phyloP scores from a whole-genome alignment of 2,888 invertebrate species.

The Microctonus hyperodae region DNA sequence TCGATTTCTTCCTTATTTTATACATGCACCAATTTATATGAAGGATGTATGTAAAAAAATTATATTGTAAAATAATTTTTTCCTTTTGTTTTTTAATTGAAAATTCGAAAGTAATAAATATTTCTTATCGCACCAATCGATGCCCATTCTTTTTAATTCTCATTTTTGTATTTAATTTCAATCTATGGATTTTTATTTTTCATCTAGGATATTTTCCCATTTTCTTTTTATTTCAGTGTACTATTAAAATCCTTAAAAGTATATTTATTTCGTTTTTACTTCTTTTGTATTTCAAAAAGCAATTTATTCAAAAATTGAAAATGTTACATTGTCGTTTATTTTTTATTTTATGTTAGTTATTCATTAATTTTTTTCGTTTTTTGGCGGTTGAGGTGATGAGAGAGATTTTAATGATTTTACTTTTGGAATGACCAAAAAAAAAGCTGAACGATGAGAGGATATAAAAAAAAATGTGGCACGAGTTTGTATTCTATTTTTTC shows the following conservation, averaged over 20 bases:
- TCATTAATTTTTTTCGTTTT: too few species aligned
- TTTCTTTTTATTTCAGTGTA: conserved; percentile 20
- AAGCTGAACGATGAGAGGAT: background rate
- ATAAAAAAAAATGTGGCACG: background rate
- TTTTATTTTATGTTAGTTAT: too few species aligned
- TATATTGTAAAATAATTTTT: conserved; percentile 4
- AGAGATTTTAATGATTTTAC: conserved; percentile 31
- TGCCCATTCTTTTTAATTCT: too few species aligned
- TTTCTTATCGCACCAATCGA: too few species aligned
- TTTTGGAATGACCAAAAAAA: background rate
- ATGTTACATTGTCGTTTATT: background rate
- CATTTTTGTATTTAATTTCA: background rate
- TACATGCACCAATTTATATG: conserved; percentile 17
- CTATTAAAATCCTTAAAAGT: background rate
- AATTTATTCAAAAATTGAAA: background rate
- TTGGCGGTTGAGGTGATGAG: conserved; percentile 41
- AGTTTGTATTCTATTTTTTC: background rate
- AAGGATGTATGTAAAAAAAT: conserved; percentile 20
- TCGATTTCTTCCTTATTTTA: conserved; percentile 2
- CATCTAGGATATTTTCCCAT: background rate
- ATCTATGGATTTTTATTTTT: background rate
- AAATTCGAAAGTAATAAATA: conserved; percentile 10
- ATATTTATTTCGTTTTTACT: conserved; percentile 18
- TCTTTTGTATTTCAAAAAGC: background rate
- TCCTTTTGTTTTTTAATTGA: conserved; percentile 31